A percentile compares a stretch with the other conserved stretches of the same genome.
phyloP scores from a whole-genome alignment of 2,797 vertebrate genomes.

The Peromyscus eremicus region DNA sequence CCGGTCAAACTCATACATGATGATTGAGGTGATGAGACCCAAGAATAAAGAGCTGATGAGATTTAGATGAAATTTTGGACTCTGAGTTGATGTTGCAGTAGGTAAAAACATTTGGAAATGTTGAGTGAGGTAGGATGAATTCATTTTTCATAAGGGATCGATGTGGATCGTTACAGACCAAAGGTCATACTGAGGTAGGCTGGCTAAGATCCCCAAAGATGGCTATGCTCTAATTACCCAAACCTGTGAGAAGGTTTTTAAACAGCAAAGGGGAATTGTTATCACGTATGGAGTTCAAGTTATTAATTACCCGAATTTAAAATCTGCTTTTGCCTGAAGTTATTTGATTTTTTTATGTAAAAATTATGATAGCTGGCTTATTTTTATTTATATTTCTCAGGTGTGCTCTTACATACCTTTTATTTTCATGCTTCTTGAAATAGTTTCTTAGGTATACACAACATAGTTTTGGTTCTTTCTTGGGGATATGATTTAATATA shows the following conservation, averaged over 20 bases:
- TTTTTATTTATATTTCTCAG: background rate
- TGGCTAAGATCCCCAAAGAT: background rate
- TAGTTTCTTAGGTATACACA: background rate
- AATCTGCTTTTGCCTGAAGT: background rate
- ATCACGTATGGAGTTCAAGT: background rate
- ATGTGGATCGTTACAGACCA: background rate
- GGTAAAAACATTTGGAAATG: background rate
- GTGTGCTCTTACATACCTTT: background rate
- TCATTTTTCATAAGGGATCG: background rate
- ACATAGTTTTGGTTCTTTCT: constrained; percentile 30
- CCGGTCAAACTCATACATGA: background rate
- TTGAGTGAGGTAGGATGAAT: background rate
- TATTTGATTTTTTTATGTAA: background rate
- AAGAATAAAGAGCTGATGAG: constrained; percentile 3
- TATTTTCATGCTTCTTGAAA: constrained; percentile 9
- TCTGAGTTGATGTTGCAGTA: background rate
- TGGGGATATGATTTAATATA: background rate
- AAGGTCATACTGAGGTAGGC: background rate
- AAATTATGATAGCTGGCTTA: constrained; percentile 4
- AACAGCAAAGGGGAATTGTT: background rate
- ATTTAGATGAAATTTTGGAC: background rate
- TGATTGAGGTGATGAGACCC: background rate
- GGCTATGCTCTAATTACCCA: background rate
- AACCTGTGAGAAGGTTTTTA: background rate
- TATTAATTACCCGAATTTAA: constrained; percentile 6